phyloP scores from a whole-genome alignment of 2,113 vertebrate genomes.

The Nanorana parkeri region DNA sequence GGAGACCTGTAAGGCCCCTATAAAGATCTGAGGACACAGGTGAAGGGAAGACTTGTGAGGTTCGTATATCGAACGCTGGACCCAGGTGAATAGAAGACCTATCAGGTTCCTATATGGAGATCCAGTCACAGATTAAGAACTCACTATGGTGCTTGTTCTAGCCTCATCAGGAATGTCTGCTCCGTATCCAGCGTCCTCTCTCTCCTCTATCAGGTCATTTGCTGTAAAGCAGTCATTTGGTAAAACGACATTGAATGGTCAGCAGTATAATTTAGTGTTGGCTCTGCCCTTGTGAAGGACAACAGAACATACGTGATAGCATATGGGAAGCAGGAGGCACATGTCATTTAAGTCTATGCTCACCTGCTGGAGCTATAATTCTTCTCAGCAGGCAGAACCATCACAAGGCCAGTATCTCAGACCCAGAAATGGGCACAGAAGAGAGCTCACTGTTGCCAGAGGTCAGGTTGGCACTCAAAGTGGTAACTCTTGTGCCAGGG shows the following conservation, averaged over 20 bases:
- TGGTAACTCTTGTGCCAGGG: no score
- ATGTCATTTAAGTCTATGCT: neutral
- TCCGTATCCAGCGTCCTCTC: no score
- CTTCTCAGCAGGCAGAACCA: neutral
- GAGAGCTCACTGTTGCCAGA: neutral
- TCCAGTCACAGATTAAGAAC: no score
- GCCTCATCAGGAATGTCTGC: no score
- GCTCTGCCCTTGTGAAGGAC: conserved; percentile 28
- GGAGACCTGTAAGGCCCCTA: no score
- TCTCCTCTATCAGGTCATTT: no score
- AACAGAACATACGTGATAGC: conserved; percentile 5
- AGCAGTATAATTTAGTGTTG: neutral
- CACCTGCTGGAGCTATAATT: neutral
- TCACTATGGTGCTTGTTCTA: no score
- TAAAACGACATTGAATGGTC: neutral
- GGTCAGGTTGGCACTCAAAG: neutral
- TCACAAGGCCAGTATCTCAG: neutral
- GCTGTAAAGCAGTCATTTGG: no score
- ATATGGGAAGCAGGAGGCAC: conserved; percentile 8
- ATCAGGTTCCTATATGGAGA: neutral
- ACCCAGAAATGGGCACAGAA: neutral
- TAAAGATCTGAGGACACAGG: no score
- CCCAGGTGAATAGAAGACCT: neutral
- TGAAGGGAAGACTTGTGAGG: neutral
- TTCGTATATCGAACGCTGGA: neutral